Evolutionary conservation across 2,888 invertebrate genomes (phyloP).

Genomic region (Pristionchus entomophagus): DNA sequence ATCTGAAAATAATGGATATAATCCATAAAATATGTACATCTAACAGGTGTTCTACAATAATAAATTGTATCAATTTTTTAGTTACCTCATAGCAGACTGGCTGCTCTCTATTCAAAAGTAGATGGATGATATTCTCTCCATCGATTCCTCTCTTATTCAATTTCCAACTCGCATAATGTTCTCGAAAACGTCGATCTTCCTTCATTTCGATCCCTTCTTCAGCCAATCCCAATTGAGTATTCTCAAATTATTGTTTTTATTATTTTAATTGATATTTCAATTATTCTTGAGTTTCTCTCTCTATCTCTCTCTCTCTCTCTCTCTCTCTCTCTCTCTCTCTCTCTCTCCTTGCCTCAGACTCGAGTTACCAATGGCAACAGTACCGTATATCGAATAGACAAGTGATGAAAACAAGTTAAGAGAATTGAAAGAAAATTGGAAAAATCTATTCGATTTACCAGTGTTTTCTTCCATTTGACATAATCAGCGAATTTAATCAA

Average conservation of each 20-base stretch:
- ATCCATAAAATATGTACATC: no score
- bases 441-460: conserved; percentile 54
- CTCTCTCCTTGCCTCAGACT: neutral
- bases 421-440: neutral
- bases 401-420: neutral
- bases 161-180: conserved; percentile 91
- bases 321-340: neutral
- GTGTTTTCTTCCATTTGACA: conserved; percentile 84
- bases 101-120: conserved; percentile 91
- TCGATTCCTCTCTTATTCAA: conserved; percentile 95
- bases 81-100: conserved; percentile 83
- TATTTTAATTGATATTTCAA: neutral
- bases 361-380: conserved; percentile 4
- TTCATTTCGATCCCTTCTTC: conserved; percentile 86
- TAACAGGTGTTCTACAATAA: no score
- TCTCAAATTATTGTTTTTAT: conserved; percentile 58
- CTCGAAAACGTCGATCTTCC: conserved; percentile 85
- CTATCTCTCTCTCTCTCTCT: conserved; percentile 10
- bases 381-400: conserved; percentile 25
- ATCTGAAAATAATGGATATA: conserved; percentile 81
- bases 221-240: conserved; percentile 81
- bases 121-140: conserved; percentile 94
- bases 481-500: conserved; percentile 87
- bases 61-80: no score
- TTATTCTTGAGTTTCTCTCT: neutral